Conservation (phyloP, 2,797 vertebrate species). For the Phyllotis vaccarum region DNA sequence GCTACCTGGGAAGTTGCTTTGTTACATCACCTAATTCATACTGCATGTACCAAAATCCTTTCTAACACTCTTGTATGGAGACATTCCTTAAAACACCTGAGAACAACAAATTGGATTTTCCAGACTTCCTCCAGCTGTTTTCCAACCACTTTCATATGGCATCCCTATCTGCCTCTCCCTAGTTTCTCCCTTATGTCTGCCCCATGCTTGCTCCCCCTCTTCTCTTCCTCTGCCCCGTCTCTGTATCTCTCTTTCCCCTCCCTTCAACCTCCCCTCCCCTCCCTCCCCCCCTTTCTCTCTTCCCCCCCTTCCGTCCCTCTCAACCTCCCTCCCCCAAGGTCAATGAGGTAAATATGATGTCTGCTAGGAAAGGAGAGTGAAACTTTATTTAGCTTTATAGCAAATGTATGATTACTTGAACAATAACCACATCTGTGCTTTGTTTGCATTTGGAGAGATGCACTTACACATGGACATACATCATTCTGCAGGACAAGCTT, state of each 20-base stretch:
- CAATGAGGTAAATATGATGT: constrained; percentile 78
- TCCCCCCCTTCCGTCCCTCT: no score
- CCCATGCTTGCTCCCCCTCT: constrained; percentile 69
- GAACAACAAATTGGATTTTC: constrained; percentile 78
- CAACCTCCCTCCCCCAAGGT: not conserved
- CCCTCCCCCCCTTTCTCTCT: constrained; percentile 46
- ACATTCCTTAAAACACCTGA: constrained; percentile 81
- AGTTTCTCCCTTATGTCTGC: not conserved
- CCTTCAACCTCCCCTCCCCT: constrained; percentile 5
- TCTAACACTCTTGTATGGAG: constrained; percentile 69
- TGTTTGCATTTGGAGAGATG: constrained; percentile 18
- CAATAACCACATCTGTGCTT: constrained; percentile 1
- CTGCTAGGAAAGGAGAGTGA: constrained; percentile 76
- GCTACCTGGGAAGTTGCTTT: constrained; percentile 67
- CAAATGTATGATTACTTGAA: constrained; percentile 63
- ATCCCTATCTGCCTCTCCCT: constrained; percentile 38
- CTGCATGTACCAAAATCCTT: constrained; percentile 55
- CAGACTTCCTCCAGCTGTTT: constrained; percentile 79
- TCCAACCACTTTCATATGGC: constrained; percentile 74
- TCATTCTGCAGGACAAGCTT: constrained; percentile 25
- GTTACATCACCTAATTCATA: constrained; percentile 48
- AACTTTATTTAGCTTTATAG: constrained; percentile 66
- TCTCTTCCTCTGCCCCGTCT: constrained; percentile 4
- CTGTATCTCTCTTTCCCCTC: not conserved
- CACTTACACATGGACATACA: not conserved